A percentile compares a stretch with the other conserved stretches of the same genome.
Evolutionary conservation across 2,797 vertebrate species (phyloP).

Genomic region (Balearica regulorum): DNA sequence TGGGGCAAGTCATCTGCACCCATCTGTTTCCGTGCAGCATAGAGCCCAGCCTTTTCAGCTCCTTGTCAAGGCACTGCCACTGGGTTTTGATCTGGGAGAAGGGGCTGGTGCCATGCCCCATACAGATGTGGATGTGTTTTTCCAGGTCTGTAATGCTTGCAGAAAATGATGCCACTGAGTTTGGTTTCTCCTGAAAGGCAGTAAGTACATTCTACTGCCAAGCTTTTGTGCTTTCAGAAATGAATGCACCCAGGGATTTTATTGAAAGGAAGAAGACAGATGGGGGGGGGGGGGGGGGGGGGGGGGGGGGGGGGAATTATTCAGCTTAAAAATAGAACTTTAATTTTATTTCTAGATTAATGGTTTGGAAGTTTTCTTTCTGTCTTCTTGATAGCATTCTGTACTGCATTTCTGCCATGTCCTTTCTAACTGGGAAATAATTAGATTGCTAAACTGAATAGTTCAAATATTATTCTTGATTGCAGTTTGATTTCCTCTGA

Average conservation of each 20-base stretch:
- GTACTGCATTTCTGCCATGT: not conserved
- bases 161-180: not conserved
- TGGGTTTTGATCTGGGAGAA: not conserved
- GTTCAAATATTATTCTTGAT: not conserved
- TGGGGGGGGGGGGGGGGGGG: fast-evolving
- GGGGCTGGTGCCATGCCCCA: not conserved
- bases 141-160: not conserved
- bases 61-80: not conserved
- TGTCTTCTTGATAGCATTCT: not conserved
- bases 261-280: not conserved
- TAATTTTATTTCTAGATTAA: not conserved
- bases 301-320: fast-evolving
- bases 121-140: not conserved
- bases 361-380: not conserved
- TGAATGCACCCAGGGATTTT: not conserved
- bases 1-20: not conserved
- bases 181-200: not conserved
- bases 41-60: not conserved
- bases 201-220: not conserved
- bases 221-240: not conserved
- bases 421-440: not conserved
- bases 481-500: not conserved
- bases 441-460: not conserved
- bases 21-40: not conserved
- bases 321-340: not conserved